Base-by-base conservation (phyloP, 2,888 invertebrate species). In the Aphodius sticticus region DNA sequence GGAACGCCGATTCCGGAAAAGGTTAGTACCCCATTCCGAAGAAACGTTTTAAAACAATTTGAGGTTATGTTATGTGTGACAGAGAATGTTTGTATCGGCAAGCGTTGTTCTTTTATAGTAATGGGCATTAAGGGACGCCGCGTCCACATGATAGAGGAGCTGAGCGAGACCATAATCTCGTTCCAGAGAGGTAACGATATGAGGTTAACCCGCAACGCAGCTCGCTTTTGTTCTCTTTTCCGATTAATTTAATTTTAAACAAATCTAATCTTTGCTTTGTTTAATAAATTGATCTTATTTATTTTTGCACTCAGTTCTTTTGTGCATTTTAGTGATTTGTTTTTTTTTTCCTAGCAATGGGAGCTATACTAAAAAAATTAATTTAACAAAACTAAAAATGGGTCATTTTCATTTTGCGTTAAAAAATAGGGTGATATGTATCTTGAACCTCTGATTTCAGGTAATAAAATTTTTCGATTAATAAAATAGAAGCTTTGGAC, bases 51-150 rank as follows among this genome's bases (percentile, higher is more conserved):
- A 70, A 15, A 70, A 53, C 1, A 5, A 70, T 2, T 77, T 74
- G 16, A 74, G 37, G 37, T 26, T 74, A 9, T 15, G 37, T 74
- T 74, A 74, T 12, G 36, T n/a, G 12, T 15, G 16, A 16, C 7
- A 37, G 74, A 74, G n/a, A 36, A 74, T 80, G 71, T 79, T 70
- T 79, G 76, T 77, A 26, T 69, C 77, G 76, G 76, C 72, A 76
- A 76, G 79, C 71, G 37, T 71, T 77, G 77, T 77, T 79, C 77
- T 92, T 87, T 88, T 92, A 87, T 93, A 98, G 98, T 98, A 93
- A 98, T 98, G 98, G 98, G 98, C 93, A 97, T 98, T 94, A 97
- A 97, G 92, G 98, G 98, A 90, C 94, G 98, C 89, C 93, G 98
- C 90, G 97, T 98, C 91, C 98, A 98, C 93, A 97, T 98, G 95